Percentiles rank a stretch among this genome's conserved stretches.
Conservation (phyloP, 2,888 invertebrate species). For the Pristionchus maxplancki region DNA sequence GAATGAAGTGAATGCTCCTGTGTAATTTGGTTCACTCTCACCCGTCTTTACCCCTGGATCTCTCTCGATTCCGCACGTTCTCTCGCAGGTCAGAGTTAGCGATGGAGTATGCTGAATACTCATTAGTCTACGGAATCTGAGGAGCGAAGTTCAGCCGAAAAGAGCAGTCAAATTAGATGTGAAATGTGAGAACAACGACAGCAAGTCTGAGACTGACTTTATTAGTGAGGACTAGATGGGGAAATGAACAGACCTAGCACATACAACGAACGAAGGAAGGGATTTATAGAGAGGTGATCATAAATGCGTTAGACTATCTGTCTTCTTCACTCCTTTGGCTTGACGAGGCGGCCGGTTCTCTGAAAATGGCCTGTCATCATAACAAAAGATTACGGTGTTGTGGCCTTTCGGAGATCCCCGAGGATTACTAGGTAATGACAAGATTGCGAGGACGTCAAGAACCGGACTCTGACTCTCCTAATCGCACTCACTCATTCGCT, state of each 20-base stretch:
- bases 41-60: not conserved
- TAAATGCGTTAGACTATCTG: not conserved
- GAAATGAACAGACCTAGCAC: not conserved
- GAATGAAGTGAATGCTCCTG: conserved; percentile 13
- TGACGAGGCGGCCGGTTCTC: not conserved
- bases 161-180: not conserved
- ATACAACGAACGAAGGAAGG: not conserved
- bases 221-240: not conserved
- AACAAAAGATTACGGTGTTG: not conserved
- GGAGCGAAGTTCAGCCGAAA: not conserved
- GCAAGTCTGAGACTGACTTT: not conserved
- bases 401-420: not conserved
- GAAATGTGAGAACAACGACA: conserved; percentile 39
- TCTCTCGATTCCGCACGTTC: not conserved
- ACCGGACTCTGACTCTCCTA: too few species aligned
- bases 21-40: conserved; percentile 40
- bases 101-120: too few species aligned
- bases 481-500: too few species aligned
- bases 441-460: too few species aligned
- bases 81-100: not conserved
- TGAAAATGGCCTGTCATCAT: not conserved
- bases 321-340: not conserved
- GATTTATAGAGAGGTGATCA: not conserved
- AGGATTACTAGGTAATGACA: not conserved
- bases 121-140: not conserved